Percentiles rank a stretch among this genome's conserved stretches.
Evolutionary conservation across 2,888 invertebrate species (phyloP).

Genomic region (Pterobdella sp.): DNA sequence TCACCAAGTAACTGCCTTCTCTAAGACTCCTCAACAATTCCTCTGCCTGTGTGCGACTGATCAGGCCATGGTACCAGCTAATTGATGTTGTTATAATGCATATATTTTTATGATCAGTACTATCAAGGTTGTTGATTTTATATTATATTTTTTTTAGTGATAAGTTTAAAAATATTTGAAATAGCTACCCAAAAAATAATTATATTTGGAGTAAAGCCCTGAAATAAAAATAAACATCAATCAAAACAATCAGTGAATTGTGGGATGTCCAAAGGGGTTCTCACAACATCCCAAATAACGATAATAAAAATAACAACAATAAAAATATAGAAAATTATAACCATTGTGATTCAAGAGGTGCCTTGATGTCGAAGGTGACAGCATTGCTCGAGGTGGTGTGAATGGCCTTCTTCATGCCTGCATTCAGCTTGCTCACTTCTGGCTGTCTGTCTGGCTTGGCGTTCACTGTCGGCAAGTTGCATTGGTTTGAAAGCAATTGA

Average conservation of each 20-base stretch:
- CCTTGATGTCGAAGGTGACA: background rate
- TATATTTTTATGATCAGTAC: too few species aligned
- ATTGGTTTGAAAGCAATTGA: too few species aligned
- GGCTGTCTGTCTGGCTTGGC: background rate
- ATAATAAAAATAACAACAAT: background rate
- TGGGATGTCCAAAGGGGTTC: background rate
- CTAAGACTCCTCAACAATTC: constrained; percentile 69
- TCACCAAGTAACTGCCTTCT: constrained; percentile 86
- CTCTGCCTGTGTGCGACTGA: constrained; percentile 83
- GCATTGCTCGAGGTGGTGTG: background rate
- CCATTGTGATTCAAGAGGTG: constrained; percentile 14
- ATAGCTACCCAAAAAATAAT: background rate
- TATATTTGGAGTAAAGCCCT: background rate
- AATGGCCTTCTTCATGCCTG: background rate
- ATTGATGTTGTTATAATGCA: too few species aligned
- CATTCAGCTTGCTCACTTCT: background rate
- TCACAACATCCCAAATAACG: background rate
- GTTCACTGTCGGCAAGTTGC: too few species aligned
- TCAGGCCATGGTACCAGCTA: constrained; percentile 86
- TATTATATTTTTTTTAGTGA: too few species aligned
- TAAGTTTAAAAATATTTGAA: background rate
- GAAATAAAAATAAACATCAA: too few species aligned
- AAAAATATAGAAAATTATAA: background rate
- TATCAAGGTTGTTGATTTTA: too few species aligned
- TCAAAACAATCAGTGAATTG: too few species aligned